Conservation (phyloP, 2,888 invertebrate genomes). For the Pachycephus smyrnensis region DNA sequence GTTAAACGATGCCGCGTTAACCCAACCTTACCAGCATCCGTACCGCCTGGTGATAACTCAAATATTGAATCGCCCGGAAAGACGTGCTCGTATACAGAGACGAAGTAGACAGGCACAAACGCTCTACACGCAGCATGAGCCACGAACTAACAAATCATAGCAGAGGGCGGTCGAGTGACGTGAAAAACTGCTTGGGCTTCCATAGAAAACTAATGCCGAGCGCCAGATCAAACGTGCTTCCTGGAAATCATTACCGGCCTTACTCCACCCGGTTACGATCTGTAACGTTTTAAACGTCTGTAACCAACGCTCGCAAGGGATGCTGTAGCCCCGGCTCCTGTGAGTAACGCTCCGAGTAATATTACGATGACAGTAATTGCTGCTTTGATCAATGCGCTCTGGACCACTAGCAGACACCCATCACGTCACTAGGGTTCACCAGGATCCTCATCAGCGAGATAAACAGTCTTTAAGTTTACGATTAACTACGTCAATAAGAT, state of each 20-base stretch:
- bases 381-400: conserved; percentile 62
- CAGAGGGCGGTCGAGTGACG: conserved; percentile 27
- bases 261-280: conserved; percentile 14
- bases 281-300: conserved; percentile 37
- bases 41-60: conserved; percentile 21
- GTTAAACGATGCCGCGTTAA: conserved; percentile 6
- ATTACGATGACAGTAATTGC: conserved; percentile 65
- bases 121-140: conserved; percentile 17
- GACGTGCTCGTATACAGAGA: conserved; percentile 16
- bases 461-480: background rate
- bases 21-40: conserved; percentile 12
- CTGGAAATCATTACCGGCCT: conserved; percentile 51
- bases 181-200: conserved; percentile 45
- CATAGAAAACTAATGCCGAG: conserved; percentile 52
- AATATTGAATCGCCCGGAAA: conserved; percentile 16
- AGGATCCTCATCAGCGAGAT: conserved; percentile 34
- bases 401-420: conserved; percentile 52
- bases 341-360: conserved; percentile 61
- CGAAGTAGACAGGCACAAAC: background rate
- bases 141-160: conserved; percentile 39
- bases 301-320: conserved; percentile 22
- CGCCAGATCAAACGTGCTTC: conserved; percentile 52
- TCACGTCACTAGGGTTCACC: conserved; percentile 47
- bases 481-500: background rate
- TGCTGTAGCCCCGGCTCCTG: conserved; percentile 34